Conservation (phyloP, 2,888 invertebrate species). For the Lithophane ornitopus region DNA sequence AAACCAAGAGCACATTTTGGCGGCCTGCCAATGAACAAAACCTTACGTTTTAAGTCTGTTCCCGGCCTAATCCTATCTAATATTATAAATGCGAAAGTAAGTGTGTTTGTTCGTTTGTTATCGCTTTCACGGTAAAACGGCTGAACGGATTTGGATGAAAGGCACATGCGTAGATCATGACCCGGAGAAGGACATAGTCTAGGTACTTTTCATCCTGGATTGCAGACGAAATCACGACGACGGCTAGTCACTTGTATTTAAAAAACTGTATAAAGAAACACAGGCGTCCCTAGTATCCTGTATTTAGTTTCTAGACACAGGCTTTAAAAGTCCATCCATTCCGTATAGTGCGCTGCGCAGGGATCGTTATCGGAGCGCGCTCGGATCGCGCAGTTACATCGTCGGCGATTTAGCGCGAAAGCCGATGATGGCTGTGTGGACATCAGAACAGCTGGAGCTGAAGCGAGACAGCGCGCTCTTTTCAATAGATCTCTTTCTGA, state of each 20-base stretch:
- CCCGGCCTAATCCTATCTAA: neutral
- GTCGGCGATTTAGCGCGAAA: slow-evolving; percentile 29
- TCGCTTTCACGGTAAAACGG: too few relatives aligned
- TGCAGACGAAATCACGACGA: too few relatives aligned
- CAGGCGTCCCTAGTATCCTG: too few relatives aligned
- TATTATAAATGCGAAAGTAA: too few relatives aligned
- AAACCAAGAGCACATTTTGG: neutral
- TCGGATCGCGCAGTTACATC: slow-evolving; percentile 16
- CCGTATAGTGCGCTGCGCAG: neutral
- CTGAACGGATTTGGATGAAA: too few relatives aligned
- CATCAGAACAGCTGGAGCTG: neutral
- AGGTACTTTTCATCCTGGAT: too few relatives aligned
- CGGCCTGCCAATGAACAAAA: neutral
- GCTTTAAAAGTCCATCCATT: slow-evolving; percentile 18
- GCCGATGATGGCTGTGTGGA: slow-evolving; percentile 21
- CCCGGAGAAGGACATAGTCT: too few relatives aligned
- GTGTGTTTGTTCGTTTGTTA: too few relatives aligned
- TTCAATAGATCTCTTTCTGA: neutral
- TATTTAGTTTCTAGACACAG: neutral
- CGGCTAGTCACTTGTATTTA: neutral
- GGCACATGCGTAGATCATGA: too few relatives aligned
- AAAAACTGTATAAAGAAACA: neutral
- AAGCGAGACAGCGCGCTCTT: neutral
- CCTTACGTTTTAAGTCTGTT: neutral
- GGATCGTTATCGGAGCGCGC: slow-evolving; percentile 2